Evolutionary conservation across 2,113 vertebrate species (phyloP).

Genomic region (Noctilio leporinus): DNA sequence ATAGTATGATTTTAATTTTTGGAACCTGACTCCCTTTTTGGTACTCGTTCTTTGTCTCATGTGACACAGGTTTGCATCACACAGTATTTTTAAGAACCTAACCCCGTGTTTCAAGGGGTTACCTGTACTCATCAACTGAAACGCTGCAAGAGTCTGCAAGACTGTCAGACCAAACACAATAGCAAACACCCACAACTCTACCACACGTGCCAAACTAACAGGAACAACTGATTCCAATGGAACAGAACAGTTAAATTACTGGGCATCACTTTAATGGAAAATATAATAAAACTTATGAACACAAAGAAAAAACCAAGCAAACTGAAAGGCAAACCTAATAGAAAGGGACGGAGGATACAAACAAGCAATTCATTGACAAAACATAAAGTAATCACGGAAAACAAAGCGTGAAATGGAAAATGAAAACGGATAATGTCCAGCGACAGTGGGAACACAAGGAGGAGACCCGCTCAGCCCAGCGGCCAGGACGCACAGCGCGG

Average conservation of each 20-base stretch:
- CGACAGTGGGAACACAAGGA: background rate
- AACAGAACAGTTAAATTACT: background rate
- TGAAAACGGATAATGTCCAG: background rate
- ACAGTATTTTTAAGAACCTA: too few relatives aligned
- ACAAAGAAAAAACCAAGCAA: background rate
- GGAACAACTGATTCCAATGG: background rate
- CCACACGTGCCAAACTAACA: background rate
- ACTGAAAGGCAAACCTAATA: background rate
- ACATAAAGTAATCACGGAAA: background rate
- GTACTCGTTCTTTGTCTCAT: too few relatives aligned
- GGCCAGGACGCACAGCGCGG: background rate
- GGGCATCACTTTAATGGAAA: background rate
- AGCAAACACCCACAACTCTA: background rate
- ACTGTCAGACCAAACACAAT: background rate
- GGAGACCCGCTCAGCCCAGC: accelerated
- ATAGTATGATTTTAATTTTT: too few relatives aligned
- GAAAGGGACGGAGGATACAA: background rate
- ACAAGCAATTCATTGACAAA: background rate
- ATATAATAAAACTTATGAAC: background rate
- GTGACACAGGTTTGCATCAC: too few relatives aligned
- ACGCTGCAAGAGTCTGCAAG: background rate
- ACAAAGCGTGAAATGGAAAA: background rate
- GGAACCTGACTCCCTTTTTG: too few relatives aligned
- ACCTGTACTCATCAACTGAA: background rate
- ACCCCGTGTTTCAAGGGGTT: too few relatives aligned